These are phyloP conservation scores for Acronicta aceris DNA, from an alignment of 2,888 invertebrate genomes.

Conservation along the genomic window DNA sequence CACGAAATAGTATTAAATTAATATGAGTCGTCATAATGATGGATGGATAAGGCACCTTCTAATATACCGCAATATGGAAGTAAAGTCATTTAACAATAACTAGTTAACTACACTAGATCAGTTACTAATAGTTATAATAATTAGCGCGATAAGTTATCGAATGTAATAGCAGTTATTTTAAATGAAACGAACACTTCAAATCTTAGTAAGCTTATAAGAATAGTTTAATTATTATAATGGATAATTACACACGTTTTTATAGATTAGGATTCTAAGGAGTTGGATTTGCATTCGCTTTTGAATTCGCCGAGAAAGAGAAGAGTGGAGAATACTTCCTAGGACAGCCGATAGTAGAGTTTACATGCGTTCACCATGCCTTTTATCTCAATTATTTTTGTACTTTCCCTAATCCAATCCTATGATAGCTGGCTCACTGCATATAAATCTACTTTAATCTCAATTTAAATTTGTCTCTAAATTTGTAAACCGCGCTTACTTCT, in stretches of 20 bases:
- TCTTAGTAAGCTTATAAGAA: conserved; percentile 53
- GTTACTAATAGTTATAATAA: conserved; percentile 72
- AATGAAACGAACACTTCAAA: conserved; percentile 61
- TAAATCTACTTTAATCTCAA: no score
- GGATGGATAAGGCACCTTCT: conserved; percentile 23
- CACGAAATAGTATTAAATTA: conserved; percentile 52
- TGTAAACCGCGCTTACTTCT: not conserved
- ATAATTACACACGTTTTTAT: conserved; percentile 55
- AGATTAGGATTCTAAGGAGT: conserved; percentile 41
- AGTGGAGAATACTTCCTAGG: conserved; percentile 16
- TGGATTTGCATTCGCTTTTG: conserved; percentile 44
- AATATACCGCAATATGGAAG: conserved; percentile 41
- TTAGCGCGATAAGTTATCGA: conserved; percentile 74
- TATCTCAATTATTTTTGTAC: not conserved
- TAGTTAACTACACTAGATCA: conserved; percentile 69
- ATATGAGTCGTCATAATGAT: conserved; percentile 45
- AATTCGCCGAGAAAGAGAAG: conserved; percentile 30
- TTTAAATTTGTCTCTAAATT: no score
- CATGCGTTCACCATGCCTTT: not conserved
- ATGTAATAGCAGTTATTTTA: conserved; percentile 64
- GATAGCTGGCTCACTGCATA: no score
- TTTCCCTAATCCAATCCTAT: no score
- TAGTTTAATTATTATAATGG: conserved; percentile 49
- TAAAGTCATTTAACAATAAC: conserved; percentile 64
- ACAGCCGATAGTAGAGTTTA: conserved; percentile 14